Conservation (phyloP, 1,140 invertebrate species). For the Doryteuthis pealeii region DNA sequence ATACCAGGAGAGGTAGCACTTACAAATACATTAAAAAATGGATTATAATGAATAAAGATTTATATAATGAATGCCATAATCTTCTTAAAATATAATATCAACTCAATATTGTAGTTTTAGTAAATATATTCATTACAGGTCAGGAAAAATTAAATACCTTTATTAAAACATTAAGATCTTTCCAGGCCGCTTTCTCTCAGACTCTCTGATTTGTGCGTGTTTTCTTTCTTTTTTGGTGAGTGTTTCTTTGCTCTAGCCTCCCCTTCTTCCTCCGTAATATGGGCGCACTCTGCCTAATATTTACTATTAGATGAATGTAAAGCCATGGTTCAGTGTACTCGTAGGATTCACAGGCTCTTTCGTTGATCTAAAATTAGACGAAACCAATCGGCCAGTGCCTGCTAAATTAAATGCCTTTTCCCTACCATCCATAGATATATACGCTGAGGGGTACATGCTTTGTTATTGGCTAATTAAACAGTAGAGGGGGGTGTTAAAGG, state of each 20-base stretch:
- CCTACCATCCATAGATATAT: not conserved
- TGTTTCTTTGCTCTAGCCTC: not conserved
- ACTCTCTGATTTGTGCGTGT: conserved; percentile 11
- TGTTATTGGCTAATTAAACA: not conserved
- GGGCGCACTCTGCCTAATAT: not conserved
- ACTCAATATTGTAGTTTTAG: too few species aligned
- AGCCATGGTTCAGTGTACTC: not conserved
- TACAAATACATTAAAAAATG: too few species aligned
- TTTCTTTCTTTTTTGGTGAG: conserved; percentile 14
- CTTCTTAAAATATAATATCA: too few species aligned
- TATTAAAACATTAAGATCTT: not conserved
- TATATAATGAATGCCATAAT: too few species aligned
- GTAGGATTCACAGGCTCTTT: not conserved
- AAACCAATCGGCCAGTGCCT: not conserved
- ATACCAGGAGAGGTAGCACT: too few species aligned
- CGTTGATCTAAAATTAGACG: not conserved
- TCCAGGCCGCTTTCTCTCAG: not conserved
- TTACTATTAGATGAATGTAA: not conserved
- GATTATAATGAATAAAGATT: too few species aligned
- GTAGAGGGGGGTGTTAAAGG: not conserved
- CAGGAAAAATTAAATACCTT: too few species aligned
- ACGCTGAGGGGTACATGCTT: not conserved
- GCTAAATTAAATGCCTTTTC: not conserved
- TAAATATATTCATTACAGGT: too few species aligned
- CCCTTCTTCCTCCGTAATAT: not conserved